Evolutionary conservation across 2,797 vertebrate genomes (phyloP).

Genomic region (Luscinia luscinia): DNA sequence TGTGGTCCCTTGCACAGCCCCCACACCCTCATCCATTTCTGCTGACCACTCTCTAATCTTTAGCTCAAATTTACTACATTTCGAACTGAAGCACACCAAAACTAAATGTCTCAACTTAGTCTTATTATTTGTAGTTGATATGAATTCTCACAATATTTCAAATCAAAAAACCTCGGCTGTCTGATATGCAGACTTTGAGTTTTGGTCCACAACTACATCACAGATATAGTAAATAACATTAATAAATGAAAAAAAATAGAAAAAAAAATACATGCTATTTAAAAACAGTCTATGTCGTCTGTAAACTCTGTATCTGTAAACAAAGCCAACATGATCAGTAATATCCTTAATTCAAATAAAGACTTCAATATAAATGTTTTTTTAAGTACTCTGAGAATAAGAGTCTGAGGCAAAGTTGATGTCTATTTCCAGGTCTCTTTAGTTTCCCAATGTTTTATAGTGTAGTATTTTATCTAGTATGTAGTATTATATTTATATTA

Average conservation of each 20-base stretch:
- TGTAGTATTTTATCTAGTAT: not conserved
- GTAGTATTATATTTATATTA: too few relatives aligned
- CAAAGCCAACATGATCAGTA: not conserved
- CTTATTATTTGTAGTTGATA: not conserved
- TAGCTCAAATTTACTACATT: not conserved
- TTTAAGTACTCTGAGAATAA: not conserved
- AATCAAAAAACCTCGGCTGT: not conserved
- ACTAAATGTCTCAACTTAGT: not conserved
- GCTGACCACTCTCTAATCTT: accelerated
- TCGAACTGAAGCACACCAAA: not conserved
- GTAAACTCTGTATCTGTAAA: not conserved
- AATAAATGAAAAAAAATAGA: accelerated
- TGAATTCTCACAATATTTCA: not conserved
- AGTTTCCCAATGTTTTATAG: not conserved
- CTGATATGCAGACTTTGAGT: not conserved
- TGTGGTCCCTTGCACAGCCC: not conserved
- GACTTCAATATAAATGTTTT: not conserved
- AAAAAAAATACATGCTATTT: not conserved
- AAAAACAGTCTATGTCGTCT: not conserved
- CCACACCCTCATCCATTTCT: not conserved
- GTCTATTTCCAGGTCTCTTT: not conserved
- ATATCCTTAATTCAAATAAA: not conserved
- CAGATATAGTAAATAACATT: not conserved
- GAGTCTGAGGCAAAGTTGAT: not conserved
- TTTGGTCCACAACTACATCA: not conserved